phyloP scores from a whole-genome alignment of 2,888 invertebrate species.

The Dioctria linearis region DNA sequence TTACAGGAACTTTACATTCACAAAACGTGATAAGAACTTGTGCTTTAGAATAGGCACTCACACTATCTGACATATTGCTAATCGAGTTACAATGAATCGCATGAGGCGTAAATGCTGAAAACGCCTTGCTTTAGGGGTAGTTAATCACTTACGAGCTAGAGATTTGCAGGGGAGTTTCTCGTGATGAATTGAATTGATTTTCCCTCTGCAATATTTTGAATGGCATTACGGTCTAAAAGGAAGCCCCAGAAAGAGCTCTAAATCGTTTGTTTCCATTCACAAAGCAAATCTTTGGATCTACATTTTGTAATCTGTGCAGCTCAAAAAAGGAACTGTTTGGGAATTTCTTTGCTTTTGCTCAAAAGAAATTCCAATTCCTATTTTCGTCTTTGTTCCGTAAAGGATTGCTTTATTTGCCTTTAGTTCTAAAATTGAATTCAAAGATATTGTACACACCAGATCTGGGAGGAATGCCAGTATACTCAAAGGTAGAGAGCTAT shows the following conservation, averaged over 20 bases:
- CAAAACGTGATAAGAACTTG: slow-evolving; percentile 40
- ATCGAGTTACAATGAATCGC: slow-evolving; percentile 28
- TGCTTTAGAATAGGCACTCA: neutral
- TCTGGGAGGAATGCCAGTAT: neutral
- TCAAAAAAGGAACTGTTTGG: slow-evolving; percentile 34
- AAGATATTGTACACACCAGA: slow-evolving; percentile 17
- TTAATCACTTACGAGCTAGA: slow-evolving; percentile 36
- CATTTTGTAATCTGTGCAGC: slow-evolving; percentile 41
- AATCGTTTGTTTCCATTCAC: slow-evolving; percentile 46
- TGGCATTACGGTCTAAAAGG: slow-evolving; percentile 11
- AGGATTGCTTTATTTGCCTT: slow-evolving; percentile 35
- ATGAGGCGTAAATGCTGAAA: neutral
- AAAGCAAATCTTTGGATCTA: slow-evolving; percentile 45
- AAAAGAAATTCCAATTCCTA: slow-evolving; percentile 44
- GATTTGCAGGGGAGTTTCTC: slow-evolving; percentile 15
- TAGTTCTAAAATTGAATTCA: slow-evolving; percentile 33
- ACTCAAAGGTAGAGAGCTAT: neutral
- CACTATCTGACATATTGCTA: slow-evolving; percentile 32
- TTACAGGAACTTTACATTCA: slow-evolving; percentile 31
- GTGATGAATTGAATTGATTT: slow-evolving; percentile 47
- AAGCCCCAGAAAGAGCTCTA: slow-evolving; percentile 8
- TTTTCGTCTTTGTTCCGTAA: slow-evolving; percentile 29
- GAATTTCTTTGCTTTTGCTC: slow-evolving; percentile 13
- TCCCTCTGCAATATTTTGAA: slow-evolving; percentile 33
- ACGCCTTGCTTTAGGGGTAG: slow-evolving; percentile 2